Evolutionary conservation across 2,797 vertebrate species (phyloP), one percentile per base, ranked within the genome.

Genomic region (Spheniscus humboldti): DNA sequence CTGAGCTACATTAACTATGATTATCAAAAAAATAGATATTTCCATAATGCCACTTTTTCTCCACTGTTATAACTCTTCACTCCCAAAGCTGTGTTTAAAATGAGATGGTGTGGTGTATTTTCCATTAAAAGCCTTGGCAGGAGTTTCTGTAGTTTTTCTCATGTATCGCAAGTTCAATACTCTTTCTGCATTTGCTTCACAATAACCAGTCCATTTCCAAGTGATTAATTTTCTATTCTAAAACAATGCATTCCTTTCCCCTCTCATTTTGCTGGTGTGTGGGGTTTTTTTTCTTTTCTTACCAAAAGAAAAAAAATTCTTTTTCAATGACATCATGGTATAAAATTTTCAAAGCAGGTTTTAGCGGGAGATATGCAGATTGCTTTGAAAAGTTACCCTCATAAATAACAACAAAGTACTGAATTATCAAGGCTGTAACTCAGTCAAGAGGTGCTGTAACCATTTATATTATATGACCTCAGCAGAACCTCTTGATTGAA

Each of bases 381-480:
- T 97, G 85, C 96, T 94, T 94, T 95, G 94, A 96, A 97, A 97
- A 96, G 96, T 94, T 96, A 92, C 83, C 95, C 96, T 95, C 97
- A 97, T 98, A 97, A 98, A 97, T 97, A 97, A 97, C 97, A 97
- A 97, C 95, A 97, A 97, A 97, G 96, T 97, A 95, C 93, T 96
- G 94, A 97, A 96, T 97, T 96, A 97, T 97, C 96, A 96, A 96
- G 97, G 92, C 95, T 96, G 90, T 94, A 96, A 96, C 96, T 96
- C 96, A 97, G 96, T 96, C 96, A 96, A 94, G 97, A 97, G 95
- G 94, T 97, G 96, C 88, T 94, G 75, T 91, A 92, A 96, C 91
- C 92, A 95, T 96, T 98, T 97, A 95, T 95, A 95, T 97, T 92
- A 96, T 86, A 96, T 96, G 97, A 98, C 97, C 96, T 97, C 97